A percentile compares a stretch with the other conserved stretches of the same genome.
phyloP scores from a whole-genome alignment of 2,888 invertebrate species.

The Cryptops parisi region DNA sequence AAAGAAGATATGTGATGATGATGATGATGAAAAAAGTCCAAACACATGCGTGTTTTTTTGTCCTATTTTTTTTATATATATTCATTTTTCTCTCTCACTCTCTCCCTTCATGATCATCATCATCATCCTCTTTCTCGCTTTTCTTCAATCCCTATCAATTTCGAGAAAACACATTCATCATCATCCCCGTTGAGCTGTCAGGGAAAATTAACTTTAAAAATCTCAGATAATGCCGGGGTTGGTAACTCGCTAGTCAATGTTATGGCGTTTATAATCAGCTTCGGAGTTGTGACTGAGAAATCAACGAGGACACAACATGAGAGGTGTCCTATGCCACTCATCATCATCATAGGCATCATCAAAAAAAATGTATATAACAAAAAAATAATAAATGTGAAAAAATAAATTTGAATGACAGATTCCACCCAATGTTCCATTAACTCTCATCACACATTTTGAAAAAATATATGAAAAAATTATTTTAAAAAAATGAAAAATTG shows the following conservation, averaged over 20 bases:
- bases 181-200: constrained; percentile 19
- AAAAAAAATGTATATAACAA: too few species aligned
- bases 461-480: too few species aligned
- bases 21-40: constrained; percentile 2
- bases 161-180: constrained; percentile 21
- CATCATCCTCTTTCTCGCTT: constrained; percentile 1
- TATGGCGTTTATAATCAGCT: background rate
- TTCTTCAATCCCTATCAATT: constrained; percentile 19
- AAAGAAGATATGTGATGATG: background rate
- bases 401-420: too few species aligned
- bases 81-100: too few species aligned
- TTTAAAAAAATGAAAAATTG: too few species aligned
- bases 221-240: constrained; percentile 18
- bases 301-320: background rate
- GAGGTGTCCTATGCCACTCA: background rate
- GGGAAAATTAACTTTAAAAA: constrained; percentile 20
- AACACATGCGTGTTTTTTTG: background rate
- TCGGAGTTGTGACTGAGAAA: background rate
- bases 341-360: background rate
- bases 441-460: too few species aligned
- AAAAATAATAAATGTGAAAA: too few species aligned
- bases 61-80: background rate
- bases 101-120: too few species aligned
- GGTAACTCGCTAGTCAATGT: constrained; percentile 4
- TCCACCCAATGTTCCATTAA: too few species aligned